Evolutionary conservation across 2,888 invertebrate genomes (phyloP).

Genomic region (Harpalus rufipes): DNA sequence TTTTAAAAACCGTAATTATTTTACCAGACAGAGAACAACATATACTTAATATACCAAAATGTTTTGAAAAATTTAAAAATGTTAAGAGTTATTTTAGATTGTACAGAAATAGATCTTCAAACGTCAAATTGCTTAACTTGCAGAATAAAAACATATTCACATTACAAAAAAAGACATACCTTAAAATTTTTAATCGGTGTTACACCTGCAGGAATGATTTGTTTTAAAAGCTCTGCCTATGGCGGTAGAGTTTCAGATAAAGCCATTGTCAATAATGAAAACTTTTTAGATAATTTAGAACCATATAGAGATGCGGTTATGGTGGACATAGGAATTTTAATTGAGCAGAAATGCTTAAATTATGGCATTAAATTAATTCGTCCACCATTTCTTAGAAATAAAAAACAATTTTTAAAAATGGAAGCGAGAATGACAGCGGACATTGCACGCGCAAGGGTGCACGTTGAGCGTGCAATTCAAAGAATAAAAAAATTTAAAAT

Average conservation of each 20-base stretch:
- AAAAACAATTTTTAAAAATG: neutral
- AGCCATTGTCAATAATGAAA: neutral
- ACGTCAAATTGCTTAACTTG: neutral
- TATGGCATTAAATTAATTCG: neutral
- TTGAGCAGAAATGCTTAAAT: slow-evolving; percentile 4
- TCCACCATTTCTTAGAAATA: neutral
- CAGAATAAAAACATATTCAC: neutral
- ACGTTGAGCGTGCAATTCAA: too few species aligned
- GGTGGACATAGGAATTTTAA: neutral
- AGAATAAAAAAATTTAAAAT: neutral
- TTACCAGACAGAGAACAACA: neutral
- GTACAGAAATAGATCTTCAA: neutral
- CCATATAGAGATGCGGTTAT: neutral
- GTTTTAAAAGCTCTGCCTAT: neutral
- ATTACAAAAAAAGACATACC: slow-evolving; percentile 16
- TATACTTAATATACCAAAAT: neutral
- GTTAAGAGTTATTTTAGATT: neutral
- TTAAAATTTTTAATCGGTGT: neutral
- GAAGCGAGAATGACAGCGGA: neutral
- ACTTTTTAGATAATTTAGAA: neutral
- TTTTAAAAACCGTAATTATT: neutral
- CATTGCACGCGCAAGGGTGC: too few species aligned
- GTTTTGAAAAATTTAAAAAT: neutral
- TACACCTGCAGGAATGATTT: neutral
- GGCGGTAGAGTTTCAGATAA: neutral